These are phyloP conservation scores for Phymanthus crucifer DNA, from an alignment of 92 coral and sea anemone genomes.

Conservation along the genomic window DNA sequence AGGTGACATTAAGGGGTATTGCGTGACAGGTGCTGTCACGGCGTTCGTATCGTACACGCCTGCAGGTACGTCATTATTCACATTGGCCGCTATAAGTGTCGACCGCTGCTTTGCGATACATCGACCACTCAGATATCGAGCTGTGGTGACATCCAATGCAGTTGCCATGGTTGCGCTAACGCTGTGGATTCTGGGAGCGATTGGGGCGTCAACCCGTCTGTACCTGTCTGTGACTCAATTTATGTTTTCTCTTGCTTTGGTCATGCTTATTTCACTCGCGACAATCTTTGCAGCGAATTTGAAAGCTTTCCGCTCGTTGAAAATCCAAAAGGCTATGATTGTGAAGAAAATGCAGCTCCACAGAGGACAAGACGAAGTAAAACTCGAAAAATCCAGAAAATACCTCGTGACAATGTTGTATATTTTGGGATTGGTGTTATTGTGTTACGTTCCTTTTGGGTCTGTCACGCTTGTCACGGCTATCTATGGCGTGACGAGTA, in stretches of 20 bases:
- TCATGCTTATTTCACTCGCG: conserved; percentile 9
- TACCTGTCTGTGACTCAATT: conserved; percentile 5
- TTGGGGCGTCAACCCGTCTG: conserved; percentile 21
- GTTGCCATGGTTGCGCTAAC: conserved; percentile 24
- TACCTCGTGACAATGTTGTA: conserved; percentile 30
- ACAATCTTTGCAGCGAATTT: conserved; percentile 24
- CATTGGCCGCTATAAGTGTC: conserved; percentile 29
- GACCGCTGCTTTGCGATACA: conserved; percentile 27
- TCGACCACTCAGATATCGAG: conserved; percentile 21
- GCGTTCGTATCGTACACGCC: conserved; percentile 23
- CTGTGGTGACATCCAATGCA: conserved; percentile 18
- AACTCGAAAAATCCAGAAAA: conserved; percentile 18
- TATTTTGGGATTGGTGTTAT: conserved; percentile 21
- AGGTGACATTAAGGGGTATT: conserved; percentile 11
- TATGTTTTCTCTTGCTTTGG: conserved; percentile 17
- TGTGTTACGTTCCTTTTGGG: conserved; percentile 32
- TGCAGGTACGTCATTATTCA: conserved; percentile 32
- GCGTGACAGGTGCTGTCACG: conserved; percentile 36
- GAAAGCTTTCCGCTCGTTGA: conserved; percentile 28
- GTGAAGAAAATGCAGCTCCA: conserved; percentile 25
- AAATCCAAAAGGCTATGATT: background rate
- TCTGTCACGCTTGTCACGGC: conserved; percentile 33
- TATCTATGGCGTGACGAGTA: conserved; percentile 19
- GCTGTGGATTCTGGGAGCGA: conserved; percentile 18
- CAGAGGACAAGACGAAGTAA: conserved; percentile 22